Conservation (phyloP, 2,113 vertebrate species). For the Pionites leucogaster region DNA sequence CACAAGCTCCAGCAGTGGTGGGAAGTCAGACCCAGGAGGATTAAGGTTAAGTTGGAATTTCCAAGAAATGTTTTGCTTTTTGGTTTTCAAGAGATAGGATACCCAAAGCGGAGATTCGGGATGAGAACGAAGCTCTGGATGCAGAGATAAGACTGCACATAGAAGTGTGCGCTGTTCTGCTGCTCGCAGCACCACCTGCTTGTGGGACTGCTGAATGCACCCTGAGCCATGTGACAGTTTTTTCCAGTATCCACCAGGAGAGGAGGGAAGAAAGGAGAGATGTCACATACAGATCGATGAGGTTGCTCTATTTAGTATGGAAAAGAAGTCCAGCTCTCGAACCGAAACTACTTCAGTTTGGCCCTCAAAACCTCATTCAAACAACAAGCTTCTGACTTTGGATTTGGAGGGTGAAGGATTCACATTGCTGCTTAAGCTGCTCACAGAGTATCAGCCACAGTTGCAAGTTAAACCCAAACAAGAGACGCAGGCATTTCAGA, state of each 20-base stretch:
- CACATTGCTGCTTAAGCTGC: neutral
- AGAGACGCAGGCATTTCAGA: neutral
- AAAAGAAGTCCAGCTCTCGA: neutral
- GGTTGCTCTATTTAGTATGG: neutral
- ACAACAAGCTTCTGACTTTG: neutral
- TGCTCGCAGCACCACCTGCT: conserved; percentile 32
- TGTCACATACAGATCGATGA: neutral
- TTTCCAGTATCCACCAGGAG: neutral
- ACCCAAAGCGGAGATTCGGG: neutral
- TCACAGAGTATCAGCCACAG: neutral
- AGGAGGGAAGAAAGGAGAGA: neutral
- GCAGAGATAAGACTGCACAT: neutral
- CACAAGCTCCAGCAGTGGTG: fast-evolving
- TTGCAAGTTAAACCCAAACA: conserved; percentile 15
- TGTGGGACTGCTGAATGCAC: neutral
- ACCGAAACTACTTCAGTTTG: neutral
- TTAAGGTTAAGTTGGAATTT: neutral
- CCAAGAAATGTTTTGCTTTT: neutral
- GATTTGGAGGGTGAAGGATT: neutral
- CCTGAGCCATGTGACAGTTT: neutral
- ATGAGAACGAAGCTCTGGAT: neutral
- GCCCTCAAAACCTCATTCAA: neutral
- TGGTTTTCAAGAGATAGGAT: neutral
- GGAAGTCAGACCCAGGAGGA: neutral
- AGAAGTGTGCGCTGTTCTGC: neutral